Evolutionary conservation across 2,113 vertebrate genomes (phyloP), one percentile per base, ranked within the genome.

Genomic region (Poicephalus meyeri): DNA sequence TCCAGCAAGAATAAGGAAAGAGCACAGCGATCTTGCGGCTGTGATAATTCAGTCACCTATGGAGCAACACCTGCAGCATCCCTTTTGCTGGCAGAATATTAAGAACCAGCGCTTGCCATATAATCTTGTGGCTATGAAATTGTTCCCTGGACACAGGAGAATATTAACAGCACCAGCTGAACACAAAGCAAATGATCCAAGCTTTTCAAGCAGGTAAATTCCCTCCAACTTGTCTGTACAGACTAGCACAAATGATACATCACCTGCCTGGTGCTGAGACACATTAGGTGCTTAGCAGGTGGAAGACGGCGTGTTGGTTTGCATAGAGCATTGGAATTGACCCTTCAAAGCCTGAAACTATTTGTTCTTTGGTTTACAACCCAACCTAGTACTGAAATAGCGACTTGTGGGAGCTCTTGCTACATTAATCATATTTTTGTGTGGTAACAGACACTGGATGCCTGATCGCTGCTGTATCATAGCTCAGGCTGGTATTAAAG

Each of bases 31-130:
- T 83, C 24, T 21, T 3, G 16, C 79, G 87, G 72, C 83, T 95
- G 89, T 13, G 91, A 73, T 95, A 88, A 97, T 89, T 95, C 72
- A 68, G 47, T 74, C 73, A 63, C 92, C 91, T n/a, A 25, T 7
- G 11, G 74, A 83, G 72, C 33, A 61, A 37, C 64, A 94, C 60
- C 92, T 85, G 66, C 78, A 77, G 31, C 8, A 52, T 74, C 31
- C 41, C 65, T 71, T 91, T 91, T 47, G 28, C 52, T 31, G 70
- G 60, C 72, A 88, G 56, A 94, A 79, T 61, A 83, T 56, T 80
- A 80, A 87, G 25, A 37, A 26, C 19, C 2, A 1, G 46, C 52
- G 24, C 23, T 89, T 91, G 76, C 79, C 71, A 21, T 65, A 61
- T 49, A 83, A 96, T 93, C 85, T 95, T 19, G 24, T 88, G 47